Base-by-base conservation (phyloP, 2,113 vertebrate species). In the Leptosomus discolor region DNA sequence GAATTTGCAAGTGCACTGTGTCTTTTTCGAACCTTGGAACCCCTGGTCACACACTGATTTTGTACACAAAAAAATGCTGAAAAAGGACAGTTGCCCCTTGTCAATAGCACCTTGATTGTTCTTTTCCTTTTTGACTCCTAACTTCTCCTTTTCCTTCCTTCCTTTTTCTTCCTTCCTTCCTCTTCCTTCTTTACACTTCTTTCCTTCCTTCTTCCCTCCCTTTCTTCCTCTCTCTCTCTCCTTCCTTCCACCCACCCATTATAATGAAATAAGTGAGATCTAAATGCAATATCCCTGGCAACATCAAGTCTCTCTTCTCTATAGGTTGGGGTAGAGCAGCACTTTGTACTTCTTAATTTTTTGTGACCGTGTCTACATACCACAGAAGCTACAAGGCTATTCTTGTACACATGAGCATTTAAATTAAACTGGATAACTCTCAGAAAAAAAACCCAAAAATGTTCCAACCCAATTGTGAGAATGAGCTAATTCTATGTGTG, bases 311-410 rank as follows among this genome's bases (percentile, higher is more conserved):
- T 75, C 32, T 77, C 17, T 68, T 90, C 57, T 70, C 51, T 80
- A 69, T 8, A 73, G 24, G 36, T 43, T 82, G n/a, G 9, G 6
- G 4, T 50, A 79, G 11, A 79, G 32, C 22, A 92, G 29, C n/a
- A 34, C 7, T 85, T 90, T 46, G 7, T 54, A 27, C 32, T 54
- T 83, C 61, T 77, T 36, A 37, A 85, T 70, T 37, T 86, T 95
- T 75, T 60, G 39, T 88, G 78, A 90, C 90, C 75, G 43, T 74
- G 41, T 86, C 82, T 90, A 74, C 85, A 96, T 88, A 79, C 90
- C 75, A 77, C 63, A 73, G 68, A 95, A 93, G 70, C 73, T 94
- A 85, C 63, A 77, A 77, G 13, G 60, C 71, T 88, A 97, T 94
- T 96, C 71, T 94, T 74, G 76, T 88, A 39, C 41, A 39, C 6